These are phyloP conservation scores for Sus cebifrons DNA, from an alignment of 2,797 vertebrate species.

Conservation along the genomic window DNA sequence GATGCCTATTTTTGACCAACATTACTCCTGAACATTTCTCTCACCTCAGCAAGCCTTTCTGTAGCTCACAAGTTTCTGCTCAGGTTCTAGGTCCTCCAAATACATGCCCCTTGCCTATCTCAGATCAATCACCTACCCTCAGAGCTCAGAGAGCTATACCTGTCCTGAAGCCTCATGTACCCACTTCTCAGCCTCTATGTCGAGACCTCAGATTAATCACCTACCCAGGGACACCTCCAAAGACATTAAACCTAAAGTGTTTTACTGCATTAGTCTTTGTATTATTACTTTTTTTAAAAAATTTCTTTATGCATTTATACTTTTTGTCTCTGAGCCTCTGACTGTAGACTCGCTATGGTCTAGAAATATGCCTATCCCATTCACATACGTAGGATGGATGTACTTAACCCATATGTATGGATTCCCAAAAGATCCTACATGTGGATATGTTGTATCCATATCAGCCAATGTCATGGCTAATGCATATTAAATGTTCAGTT, in stretches of 20 bases:
- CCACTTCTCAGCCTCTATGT: not conserved
- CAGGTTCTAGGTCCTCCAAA: not conserved
- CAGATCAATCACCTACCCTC: too few relatives aligned
- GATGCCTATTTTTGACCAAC: not conserved
- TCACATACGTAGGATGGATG: not conserved
- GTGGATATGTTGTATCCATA: too few relatives aligned
- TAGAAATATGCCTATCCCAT: not conserved
- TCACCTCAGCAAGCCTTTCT: not conserved
- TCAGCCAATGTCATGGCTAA: not conserved
- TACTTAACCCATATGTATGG: not conserved
- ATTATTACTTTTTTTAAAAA: not conserved
- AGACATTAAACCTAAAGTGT: not conserved
- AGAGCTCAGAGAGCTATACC: too few relatives aligned
- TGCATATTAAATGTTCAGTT: not conserved
- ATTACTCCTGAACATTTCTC: not conserved
- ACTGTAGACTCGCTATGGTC: not conserved
- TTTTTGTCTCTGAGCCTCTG: not conserved
- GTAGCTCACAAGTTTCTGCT: not conserved
- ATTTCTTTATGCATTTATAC: not conserved
- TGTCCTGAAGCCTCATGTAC: not conserved
- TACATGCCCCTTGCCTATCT: too few relatives aligned
- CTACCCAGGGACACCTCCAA: not conserved
- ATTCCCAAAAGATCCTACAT: not conserved
- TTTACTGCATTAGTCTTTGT: not conserved
- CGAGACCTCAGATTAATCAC: not conserved